Evolutionary conservation across 2,797 vertebrate genomes (phyloP).

Genomic region (Pangasius djambal): DNA sequence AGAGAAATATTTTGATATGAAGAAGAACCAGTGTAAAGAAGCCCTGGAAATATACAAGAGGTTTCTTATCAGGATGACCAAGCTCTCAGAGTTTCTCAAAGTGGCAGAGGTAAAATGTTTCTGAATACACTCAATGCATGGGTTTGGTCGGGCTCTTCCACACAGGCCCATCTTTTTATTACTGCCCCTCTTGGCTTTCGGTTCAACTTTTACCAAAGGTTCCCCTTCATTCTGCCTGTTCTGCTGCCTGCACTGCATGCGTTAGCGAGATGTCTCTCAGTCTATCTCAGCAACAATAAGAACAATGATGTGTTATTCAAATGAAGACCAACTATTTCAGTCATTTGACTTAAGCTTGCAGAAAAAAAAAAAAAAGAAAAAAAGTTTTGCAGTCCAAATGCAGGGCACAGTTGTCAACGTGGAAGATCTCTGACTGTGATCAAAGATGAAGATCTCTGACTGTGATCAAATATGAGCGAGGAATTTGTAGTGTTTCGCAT

Average conservation of each 20-base stretch:
- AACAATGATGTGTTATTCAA: constrained; percentile 50
- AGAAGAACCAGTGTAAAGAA: constrained; percentile 95
- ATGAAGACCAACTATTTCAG: constrained; percentile 63
- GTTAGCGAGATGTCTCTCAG: constrained; percentile 70
- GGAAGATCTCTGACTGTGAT: constrained; percentile 34
- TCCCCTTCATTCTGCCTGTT: constrained; percentile 77
- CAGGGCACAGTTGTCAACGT: constrained; percentile 58
- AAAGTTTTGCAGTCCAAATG: constrained; percentile 49
- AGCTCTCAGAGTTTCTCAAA: constrained; percentile 92
- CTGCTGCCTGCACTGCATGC: constrained; percentile 82
- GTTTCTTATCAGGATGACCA: constrained; percentile 92
- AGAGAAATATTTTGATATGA: constrained; percentile 99
- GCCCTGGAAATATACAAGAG: constrained; percentile 96
- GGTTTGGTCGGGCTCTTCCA: constrained; percentile 62
- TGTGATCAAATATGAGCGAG: background rate
- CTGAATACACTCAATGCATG: constrained; percentile 54
- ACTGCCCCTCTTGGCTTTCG: constrained; percentile 64
- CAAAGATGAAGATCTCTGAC: background rate
- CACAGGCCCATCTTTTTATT: constrained; percentile 66
- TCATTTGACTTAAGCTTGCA: constrained; percentile 41
- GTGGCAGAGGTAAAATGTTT: constrained; percentile 89
- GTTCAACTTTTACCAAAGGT: constrained; percentile 64
- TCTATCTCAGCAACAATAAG: constrained; percentile 58
- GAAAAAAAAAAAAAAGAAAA: constrained; percentile 17
- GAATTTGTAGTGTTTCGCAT: constrained; percentile 19